phyloP scores from a whole-genome alignment of 2,113 vertebrate species.

The Conger conger region DNA sequence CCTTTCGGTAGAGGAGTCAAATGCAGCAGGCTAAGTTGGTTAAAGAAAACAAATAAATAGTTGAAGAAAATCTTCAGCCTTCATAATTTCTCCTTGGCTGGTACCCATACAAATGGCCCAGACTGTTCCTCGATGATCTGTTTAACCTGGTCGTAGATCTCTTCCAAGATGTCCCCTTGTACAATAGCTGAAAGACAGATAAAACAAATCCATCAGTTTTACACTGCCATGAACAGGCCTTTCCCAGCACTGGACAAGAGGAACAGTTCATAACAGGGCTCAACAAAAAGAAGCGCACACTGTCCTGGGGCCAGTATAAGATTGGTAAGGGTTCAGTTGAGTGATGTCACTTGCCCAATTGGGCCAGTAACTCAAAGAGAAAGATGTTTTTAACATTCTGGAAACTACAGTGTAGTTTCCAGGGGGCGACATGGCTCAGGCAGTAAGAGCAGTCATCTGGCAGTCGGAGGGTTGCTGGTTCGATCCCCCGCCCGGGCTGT shows the following conservation, averaged over 20 bases:
- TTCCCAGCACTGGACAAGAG: background rate
- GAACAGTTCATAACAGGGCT: background rate
- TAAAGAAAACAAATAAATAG: constrained; percentile 45
- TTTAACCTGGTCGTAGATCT: constrained; percentile 97
- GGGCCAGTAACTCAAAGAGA: too few relatives aligned
- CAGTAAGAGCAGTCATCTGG: too few relatives aligned
- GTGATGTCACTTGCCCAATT: too few relatives aligned
- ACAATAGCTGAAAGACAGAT: constrained; percentile 82
- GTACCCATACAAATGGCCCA: constrained; percentile 92
- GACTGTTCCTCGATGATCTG: constrained; percentile 98
- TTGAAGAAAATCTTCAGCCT: constrained; percentile 43
- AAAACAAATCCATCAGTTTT: background rate
- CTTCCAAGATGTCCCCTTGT: constrained; percentile 95
- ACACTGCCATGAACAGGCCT: background rate
- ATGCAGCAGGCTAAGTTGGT: constrained; percentile 50
- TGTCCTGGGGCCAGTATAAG: too few relatives aligned
- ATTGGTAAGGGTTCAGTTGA: too few relatives aligned
- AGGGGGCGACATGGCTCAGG: too few relatives aligned
- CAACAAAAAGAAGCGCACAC: too few relatives aligned
- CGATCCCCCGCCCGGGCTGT: too few relatives aligned
- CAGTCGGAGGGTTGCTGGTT: too few relatives aligned
- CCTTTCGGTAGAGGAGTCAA: constrained; percentile 53
- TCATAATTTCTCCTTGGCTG: constrained; percentile 98
- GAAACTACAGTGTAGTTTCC: too few relatives aligned
- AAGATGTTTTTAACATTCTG: too few relatives aligned